Evolutionary conservation across 2,888 invertebrate species (phyloP).

Genomic region (Synanthedon vespiformis): DNA sequence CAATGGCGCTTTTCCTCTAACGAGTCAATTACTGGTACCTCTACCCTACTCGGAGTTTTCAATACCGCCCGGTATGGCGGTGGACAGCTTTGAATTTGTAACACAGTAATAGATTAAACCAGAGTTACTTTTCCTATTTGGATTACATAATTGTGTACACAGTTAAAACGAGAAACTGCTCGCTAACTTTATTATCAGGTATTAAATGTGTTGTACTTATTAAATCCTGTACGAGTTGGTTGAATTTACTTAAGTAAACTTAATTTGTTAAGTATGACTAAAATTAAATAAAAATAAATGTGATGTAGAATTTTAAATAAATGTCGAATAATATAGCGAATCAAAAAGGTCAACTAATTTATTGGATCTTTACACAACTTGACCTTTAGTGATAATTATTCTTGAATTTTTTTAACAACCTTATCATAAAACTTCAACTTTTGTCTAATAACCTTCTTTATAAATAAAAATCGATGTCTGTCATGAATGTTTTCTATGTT

Average conservation of each 20-base stretch:
- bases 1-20: slow-evolving; percentile 17
- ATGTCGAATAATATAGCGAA: too few species aligned
- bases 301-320: too few species aligned
- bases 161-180: not conserved
- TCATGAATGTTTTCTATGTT: not conserved
- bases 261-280: too few species aligned
- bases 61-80: slow-evolving; percentile 14
- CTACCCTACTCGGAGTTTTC: slow-evolving; percentile 21
- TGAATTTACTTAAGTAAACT: too few species aligned
- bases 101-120: slow-evolving; percentile 6
- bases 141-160: not conserved
- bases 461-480: not conserved
- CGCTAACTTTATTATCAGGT: too few species aligned
- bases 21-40: slow-evolving; percentile 41
- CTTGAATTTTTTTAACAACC: not conserved
- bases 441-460: not conserved
- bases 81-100: slow-evolving; percentile 16
- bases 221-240: too few species aligned
- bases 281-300: too few species aligned
- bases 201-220: too few species aligned
- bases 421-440: not conserved
- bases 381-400: too few species aligned
- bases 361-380: too few species aligned
- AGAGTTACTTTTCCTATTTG: not conserved
- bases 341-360: too few species aligned